These are phyloP conservation scores for Porites divaricata DNA, from an alignment of 92 coral and sea anemone genomes.

Conservation along the genomic window DNA sequence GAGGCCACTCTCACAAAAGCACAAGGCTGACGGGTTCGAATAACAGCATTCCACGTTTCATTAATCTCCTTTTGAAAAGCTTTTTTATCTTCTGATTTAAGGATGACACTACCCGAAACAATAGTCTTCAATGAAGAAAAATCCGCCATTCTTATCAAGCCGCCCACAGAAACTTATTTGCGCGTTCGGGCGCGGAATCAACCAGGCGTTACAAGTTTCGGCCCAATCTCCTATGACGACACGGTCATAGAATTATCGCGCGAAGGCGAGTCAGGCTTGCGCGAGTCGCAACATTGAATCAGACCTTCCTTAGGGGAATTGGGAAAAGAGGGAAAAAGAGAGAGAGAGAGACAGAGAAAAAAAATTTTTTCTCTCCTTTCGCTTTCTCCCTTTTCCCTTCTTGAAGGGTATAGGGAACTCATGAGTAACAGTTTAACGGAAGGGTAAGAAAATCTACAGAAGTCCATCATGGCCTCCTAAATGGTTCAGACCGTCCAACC, in stretches of 20 bases:
- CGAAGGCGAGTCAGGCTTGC: too few relatives aligned
- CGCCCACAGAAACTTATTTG: neutral
- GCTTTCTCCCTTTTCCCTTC: too few relatives aligned
- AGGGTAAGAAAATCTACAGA: too few relatives aligned
- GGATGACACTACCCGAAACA: conserved; percentile 46
- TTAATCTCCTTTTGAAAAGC: conserved; percentile 51
- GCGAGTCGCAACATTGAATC: too few relatives aligned
- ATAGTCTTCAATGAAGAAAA: conserved; percentile 43
- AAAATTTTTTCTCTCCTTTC: too few relatives aligned
- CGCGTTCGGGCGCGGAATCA: neutral
- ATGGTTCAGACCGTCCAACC: too few relatives aligned
- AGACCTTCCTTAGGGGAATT: too few relatives aligned
- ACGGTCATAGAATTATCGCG: neutral
- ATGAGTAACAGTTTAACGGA: too few relatives aligned
- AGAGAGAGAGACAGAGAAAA: too few relatives aligned
- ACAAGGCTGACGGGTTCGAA: conserved; percentile 59
- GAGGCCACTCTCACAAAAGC: conserved; percentile 71
- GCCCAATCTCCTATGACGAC: neutral
- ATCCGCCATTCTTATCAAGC: conserved; percentile 40
- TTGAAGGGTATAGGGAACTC: too few relatives aligned
- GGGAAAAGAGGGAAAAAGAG: too few relatives aligned
- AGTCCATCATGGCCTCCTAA: too few relatives aligned
- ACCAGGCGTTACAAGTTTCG: conserved; percentile 12
- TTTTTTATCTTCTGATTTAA: conserved; percentile 24
- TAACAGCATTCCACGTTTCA: conserved; percentile 67